These are phyloP conservation scores for Drosophila kikkawai DNA, from an alignment of 1,140 invertebrate genomes.

Conservation along the genomic window DNA sequence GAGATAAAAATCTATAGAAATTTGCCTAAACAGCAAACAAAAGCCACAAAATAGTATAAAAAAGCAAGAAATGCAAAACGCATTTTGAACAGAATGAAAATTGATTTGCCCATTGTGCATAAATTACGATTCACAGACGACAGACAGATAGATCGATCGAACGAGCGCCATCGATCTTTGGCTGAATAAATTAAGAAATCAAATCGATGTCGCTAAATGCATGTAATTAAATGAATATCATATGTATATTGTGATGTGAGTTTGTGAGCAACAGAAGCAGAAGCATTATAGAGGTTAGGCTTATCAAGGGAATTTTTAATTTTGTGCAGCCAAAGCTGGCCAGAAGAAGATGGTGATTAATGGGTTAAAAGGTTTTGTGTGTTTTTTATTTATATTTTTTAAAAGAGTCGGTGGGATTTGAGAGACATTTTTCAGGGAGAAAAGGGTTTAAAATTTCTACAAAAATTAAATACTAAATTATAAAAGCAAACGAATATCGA, in stretches of 20 bases:
- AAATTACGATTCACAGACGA: constrained; percentile 53
- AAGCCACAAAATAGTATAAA: constrained; percentile 44
- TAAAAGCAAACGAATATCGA: background rate
- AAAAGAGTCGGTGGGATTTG: background rate
- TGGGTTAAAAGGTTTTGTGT: constrained; percentile 11
- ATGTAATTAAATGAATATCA: constrained; percentile 54
- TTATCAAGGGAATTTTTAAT: constrained; percentile 10
- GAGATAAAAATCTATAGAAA: constrained; percentile 75
- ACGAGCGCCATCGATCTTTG: constrained; percentile 40
- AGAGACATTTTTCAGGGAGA: background rate
- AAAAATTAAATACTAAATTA: background rate
- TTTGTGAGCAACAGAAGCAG: constrained; percentile 38
- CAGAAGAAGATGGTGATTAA: background rate
- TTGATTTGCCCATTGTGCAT: constrained; percentile 71
- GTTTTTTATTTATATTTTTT: background rate
- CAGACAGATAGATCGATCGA: constrained; percentile 22
- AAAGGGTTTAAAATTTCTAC: background rate
- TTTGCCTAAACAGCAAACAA: constrained; percentile 79
- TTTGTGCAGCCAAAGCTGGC: background rate
- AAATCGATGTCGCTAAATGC: constrained; percentile 52
- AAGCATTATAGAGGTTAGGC: constrained; percentile 17
- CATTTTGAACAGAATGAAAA: constrained; percentile 66
- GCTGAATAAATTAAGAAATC: constrained; percentile 56
- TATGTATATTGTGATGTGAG: constrained; percentile 28
- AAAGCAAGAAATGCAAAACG: constrained; percentile 38